Percentiles rank a stretch among this genome's conserved stretches.
Conservation (phyloP, 2,888 invertebrate species). For the Eupeodes luniger region DNA sequence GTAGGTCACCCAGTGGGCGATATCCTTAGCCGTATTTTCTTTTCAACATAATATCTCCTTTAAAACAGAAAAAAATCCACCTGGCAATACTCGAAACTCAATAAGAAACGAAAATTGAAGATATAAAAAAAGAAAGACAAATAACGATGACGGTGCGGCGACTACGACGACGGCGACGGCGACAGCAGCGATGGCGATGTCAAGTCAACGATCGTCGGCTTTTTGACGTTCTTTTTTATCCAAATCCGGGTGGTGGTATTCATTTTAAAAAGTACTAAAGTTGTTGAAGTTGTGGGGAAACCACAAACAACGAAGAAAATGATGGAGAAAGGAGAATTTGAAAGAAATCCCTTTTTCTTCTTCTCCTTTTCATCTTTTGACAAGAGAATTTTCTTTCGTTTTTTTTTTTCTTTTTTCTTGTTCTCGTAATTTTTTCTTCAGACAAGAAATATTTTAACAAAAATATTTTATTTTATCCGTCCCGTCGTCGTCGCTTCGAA, state of each 20-base stretch:
- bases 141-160: constrained; percentile 39
- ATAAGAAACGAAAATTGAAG: constrained; percentile 29
- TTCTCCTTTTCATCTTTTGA: constrained; percentile 30
- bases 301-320: constrained; percentile 63
- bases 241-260: constrained; percentile 69
- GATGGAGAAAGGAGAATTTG: background rate
- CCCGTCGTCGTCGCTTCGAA: background rate
- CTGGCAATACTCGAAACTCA: constrained; percentile 67
- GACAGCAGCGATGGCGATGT: constrained; percentile 7
- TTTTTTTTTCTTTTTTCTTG: background rate
- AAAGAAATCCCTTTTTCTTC: constrained; percentile 38
- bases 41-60: background rate
- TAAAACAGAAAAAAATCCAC: constrained; percentile 22
- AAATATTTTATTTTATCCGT: constrained; percentile 13
- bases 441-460: constrained; percentile 26
- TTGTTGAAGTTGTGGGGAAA: constrained; percentile 46
- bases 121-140: constrained; percentile 28
- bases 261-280: constrained; percentile 21
- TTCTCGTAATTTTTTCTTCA: background rate
- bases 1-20: background rate
- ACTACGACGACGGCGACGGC: background rate
- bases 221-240: constrained; percentile 74
- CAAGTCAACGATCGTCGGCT: constrained; percentile 74
- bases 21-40: background rate
- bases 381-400: constrained; percentile 36